Percentiles rank a stretch among this genome's conserved stretches.
Evolutionary conservation across 2,888 invertebrate genomes (phyloP).

Genomic region (Altica lythri): DNA sequence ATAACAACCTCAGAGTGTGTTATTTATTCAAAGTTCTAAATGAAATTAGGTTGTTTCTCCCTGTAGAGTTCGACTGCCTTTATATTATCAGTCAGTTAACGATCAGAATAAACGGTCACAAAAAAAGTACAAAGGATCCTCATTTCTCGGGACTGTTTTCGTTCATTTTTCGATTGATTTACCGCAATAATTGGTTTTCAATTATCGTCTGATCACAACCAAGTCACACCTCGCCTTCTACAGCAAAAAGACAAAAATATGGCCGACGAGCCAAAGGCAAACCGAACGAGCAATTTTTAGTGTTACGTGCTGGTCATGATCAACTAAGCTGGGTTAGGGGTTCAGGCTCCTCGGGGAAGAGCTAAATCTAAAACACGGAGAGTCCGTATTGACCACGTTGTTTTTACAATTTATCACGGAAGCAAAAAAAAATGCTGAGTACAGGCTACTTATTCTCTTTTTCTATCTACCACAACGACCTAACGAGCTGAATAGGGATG

Average conservation of each 20-base stretch:
- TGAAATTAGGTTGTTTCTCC: too few species aligned
- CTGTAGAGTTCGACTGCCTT: too few species aligned
- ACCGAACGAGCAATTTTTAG: slow-evolving; percentile 49
- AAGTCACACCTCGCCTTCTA: slow-evolving; percentile 43
- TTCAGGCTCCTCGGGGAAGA: slow-evolving; percentile 40
- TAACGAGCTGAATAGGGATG: not conserved
- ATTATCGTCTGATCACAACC: slow-evolving; percentile 45
- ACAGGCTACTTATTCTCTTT: not conserved
- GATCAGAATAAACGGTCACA: too few species aligned
- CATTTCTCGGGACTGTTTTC: slow-evolving; percentile 17
- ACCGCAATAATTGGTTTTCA: slow-evolving; percentile 43
- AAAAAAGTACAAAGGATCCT: too few species aligned
- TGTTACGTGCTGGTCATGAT: slow-evolving; percentile 47
- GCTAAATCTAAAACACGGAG: slow-evolving; percentile 31
- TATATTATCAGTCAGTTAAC: too few species aligned
- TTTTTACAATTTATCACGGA: slow-evolving; percentile 24
- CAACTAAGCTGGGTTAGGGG: slow-evolving; percentile 34
- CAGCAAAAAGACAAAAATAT: slow-evolving; percentile 42
- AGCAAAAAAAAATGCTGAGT: slow-evolving; percentile 9
- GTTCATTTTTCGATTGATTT: slow-evolving; percentile 26
- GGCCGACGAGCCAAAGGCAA: slow-evolving; percentile 36
- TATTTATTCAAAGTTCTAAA: too few species aligned
- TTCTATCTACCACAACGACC: not conserved
- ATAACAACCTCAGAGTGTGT: too few species aligned
- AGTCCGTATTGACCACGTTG: slow-evolving; percentile 24